These are phyloP conservation scores for Eristalis tenax DNA, from an alignment of 2,888 invertebrate species.

Conservation along the genomic window DNA sequence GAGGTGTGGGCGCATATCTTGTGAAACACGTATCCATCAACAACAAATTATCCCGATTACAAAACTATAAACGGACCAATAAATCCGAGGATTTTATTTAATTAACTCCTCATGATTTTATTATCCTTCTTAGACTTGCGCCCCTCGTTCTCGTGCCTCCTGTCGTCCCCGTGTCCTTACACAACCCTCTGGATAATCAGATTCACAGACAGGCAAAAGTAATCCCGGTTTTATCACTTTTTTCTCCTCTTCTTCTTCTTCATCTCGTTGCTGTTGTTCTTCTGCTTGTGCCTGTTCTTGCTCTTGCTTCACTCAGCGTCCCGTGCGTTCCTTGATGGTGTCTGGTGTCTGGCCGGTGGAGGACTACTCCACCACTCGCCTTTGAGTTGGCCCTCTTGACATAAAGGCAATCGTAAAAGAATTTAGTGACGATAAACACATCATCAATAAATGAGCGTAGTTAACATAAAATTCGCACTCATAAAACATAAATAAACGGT, in stretches of 20 bases:
- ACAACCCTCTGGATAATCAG: constrained; percentile 47
- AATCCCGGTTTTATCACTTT: constrained; percentile 67
- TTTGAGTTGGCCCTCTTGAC: not conserved
- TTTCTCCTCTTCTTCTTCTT: not conserved
- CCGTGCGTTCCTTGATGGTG: not conserved
- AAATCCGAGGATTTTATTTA: constrained; percentile 71
- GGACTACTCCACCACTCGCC: not conserved
- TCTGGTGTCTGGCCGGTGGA: constrained; percentile 20
- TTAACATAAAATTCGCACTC: constrained; percentile 72
- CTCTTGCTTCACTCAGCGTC: not conserved
- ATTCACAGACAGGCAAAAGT: constrained; percentile 58
- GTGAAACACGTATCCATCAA: constrained; percentile 67
- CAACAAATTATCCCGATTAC: constrained; percentile 72
- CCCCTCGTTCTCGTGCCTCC: not conserved
- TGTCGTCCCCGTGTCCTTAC: not conserved
- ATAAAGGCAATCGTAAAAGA: constrained; percentile 78
- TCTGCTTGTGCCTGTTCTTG: not conserved
- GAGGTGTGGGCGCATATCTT: constrained; percentile 20
- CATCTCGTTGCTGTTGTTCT: too few relatives aligned
- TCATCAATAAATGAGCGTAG: constrained; percentile 77
- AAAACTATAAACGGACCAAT: constrained; percentile 71
- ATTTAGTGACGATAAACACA: constrained; percentile 80
- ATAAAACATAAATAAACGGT: constrained; percentile 66
- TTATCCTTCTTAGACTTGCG: constrained; percentile 62
- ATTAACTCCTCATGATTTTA: constrained; percentile 72